These are phyloP conservation scores for Bubo blakistoni DNA, from an alignment of 2,113 vertebrate genomes.

Conservation along the genomic window DNA sequence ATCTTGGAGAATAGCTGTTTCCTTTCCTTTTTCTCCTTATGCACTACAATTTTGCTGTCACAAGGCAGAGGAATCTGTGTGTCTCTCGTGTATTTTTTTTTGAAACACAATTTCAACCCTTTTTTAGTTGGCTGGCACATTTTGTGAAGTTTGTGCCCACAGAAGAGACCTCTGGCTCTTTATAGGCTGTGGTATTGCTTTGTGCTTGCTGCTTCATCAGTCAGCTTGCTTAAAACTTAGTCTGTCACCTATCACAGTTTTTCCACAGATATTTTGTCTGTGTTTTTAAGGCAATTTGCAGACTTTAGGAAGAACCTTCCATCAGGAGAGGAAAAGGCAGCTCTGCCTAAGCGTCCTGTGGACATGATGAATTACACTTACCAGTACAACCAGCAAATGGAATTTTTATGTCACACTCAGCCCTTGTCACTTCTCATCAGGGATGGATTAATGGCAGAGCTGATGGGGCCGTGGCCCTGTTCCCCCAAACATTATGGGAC, in stretches of 20 bases:
- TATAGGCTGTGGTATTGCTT: background rate
- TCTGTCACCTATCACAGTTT: background rate
- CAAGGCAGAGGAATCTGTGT: background rate
- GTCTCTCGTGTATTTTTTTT: background rate
- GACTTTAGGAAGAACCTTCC: background rate
- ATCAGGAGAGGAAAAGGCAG: background rate
- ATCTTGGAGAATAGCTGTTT: background rate
- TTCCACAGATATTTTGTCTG: background rate
- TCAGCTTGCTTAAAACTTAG: background rate
- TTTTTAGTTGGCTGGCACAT: background rate
- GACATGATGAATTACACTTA: background rate
- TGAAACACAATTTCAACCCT: background rate
- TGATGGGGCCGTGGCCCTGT: rapidly evolving
- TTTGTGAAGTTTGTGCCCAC: background rate
- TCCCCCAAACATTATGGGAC: background rate
- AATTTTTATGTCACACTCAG: background rate
- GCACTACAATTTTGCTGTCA: background rate
- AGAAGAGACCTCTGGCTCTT: background rate
- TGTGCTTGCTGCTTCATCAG: background rate
- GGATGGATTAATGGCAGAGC: background rate
- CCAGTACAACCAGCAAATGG: background rate
- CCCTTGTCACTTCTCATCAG: background rate
- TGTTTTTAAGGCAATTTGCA: background rate
- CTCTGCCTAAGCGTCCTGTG: background rate
- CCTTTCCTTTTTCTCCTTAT: background rate